These are phyloP conservation scores for Chinchilla lanigera DNA, from an alignment of 2,113 vertebrate genomes.

Conservation along the genomic window DNA sequence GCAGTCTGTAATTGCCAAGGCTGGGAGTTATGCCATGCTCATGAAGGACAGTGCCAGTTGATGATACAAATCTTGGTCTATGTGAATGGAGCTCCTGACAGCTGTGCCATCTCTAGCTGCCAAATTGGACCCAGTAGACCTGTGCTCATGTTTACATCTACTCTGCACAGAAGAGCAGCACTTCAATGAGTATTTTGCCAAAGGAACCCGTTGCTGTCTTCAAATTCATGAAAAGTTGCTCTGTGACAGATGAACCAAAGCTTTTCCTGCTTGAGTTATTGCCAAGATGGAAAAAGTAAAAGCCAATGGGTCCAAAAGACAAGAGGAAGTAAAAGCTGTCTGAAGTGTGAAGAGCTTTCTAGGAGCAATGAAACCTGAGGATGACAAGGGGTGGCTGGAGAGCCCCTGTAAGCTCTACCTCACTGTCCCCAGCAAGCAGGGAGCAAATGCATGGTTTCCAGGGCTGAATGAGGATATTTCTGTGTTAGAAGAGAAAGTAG, in stretches of 20 bases:
- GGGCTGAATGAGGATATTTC: background rate
- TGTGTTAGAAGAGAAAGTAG: background rate
- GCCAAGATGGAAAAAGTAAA: background rate
- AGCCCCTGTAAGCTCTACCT: background rate
- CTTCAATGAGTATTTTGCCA: background rate
- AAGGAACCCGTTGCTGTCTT: background rate
- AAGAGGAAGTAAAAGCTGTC: background rate
- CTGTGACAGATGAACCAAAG: background rate
- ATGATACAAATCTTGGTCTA: background rate
- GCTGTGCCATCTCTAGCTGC: background rate
- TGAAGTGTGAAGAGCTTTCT: background rate
- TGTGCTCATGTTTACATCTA: background rate
- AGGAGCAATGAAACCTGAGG: background rate
- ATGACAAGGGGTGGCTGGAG: background rate
- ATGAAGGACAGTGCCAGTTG: background rate
- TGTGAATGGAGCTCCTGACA: no score
- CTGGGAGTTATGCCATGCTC: accelerated
- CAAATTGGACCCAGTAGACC: accelerated
- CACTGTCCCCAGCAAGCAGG: no score
- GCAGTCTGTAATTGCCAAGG: background rate
- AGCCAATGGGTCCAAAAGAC: background rate
- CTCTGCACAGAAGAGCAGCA: background rate
- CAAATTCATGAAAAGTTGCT: background rate
- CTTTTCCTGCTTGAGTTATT: background rate
- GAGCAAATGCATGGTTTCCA: background rate